Conservation (phyloP, 2,797 vertebrate species). For the Ambastaia sidthimunki region DNA sequence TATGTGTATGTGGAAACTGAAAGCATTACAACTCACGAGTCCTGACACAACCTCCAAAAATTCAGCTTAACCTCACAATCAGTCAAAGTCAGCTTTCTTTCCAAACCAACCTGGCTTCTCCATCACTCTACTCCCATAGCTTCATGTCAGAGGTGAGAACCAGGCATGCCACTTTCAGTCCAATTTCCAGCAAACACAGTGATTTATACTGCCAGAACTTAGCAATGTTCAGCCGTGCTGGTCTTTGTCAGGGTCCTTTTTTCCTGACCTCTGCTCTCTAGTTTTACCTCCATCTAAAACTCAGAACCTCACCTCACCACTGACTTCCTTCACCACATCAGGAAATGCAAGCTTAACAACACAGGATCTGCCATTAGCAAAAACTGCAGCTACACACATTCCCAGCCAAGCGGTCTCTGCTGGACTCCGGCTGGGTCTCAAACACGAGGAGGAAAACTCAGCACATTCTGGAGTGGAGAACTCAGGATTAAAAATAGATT, state of each 20-base stretch:
- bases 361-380: slow-evolving; percentile 27
- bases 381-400: slow-evolving; percentile 55
- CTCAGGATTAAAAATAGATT: slow-evolving; percentile 50
- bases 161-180: slow-evolving; percentile 19
- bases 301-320: not conserved
- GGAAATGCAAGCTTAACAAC: slow-evolving; percentile 46
- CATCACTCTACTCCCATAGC: not conserved
- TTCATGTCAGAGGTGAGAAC: slow-evolving; percentile 21
- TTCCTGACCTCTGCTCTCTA: slow-evolving; percentile 51
- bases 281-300: slow-evolving; percentile 24
- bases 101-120: slow-evolving; percentile 8
- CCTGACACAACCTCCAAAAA: slow-evolving; percentile 5
- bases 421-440: slow-evolving; percentile 6
- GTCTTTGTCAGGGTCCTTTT: slow-evolving; percentile 48
- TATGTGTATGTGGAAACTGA: not conserved
- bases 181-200: slow-evolving; percentile 20
- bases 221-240: slow-evolving; percentile 33
- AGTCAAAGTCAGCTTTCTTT: slow-evolving; percentile 17
- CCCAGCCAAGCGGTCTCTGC: slow-evolving; percentile 41
- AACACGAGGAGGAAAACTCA: slow-evolving; percentile 35
- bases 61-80: slow-evolving; percentile 4
- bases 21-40: not conserved
- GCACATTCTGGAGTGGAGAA: slow-evolving; percentile 36
- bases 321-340: slow-evolving; percentile 48
- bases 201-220: slow-evolving; percentile 44